phyloP scores from a whole-genome alignment of 2,113 vertebrate genomes.

The Xiphophorus hellerii region DNA sequence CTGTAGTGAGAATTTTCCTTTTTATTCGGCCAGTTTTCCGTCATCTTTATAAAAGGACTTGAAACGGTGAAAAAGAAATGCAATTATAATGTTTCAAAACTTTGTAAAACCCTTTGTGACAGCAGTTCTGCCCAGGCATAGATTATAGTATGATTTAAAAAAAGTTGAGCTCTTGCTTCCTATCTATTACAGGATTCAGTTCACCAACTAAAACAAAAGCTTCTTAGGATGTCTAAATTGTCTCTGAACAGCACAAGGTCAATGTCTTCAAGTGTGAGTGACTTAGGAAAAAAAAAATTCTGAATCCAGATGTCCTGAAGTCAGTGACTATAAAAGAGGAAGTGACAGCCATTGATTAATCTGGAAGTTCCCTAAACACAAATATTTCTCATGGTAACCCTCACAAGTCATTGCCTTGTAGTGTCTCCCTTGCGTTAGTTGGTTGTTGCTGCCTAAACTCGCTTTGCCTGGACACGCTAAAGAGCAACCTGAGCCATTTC shows the following conservation, averaged over 20 bases:
- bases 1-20: neutral
- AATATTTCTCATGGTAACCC: neutral
- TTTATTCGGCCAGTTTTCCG: too few relatives aligned
- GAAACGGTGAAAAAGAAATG: too few relatives aligned
- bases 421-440: neutral
- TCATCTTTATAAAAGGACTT: too few relatives aligned
- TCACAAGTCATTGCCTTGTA: too few relatives aligned
- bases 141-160: too few relatives aligned
- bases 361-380: neutral
- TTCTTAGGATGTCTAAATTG: slow-evolving; percentile 19
- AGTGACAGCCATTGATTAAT: neutral
- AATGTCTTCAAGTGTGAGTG: neutral
- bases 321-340: slow-evolving; percentile 2
- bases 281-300: neutral
- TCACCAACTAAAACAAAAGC: slow-evolving; percentile 33
- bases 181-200: slow-evolving; percentile 40
- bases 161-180: too few relatives aligned
- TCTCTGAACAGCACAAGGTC: slow-evolving; percentile 19
- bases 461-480: neutral
- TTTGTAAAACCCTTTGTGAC: too few relatives aligned
- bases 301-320: neutral
- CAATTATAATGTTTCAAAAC: too few relatives aligned
- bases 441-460: neutral
- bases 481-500: slow-evolving; percentile 15
- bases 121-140: too few relatives aligned